phyloP scores from a whole-genome alignment of 2,113 vertebrate genomes.

The Leptobrachium leishanense region DNA sequence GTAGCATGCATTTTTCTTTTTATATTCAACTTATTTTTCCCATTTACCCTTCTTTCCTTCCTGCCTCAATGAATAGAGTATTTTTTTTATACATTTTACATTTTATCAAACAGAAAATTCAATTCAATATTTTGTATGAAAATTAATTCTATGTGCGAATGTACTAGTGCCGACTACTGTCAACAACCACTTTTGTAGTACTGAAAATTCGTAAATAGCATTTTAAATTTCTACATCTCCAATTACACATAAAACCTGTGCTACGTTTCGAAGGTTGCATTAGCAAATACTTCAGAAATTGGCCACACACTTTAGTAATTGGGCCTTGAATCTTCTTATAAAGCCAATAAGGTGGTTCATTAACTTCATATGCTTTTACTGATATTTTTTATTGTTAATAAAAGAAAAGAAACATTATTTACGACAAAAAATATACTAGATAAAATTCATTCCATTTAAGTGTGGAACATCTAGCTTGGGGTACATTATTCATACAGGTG shows the following conservation, averaged over 20 bases:
- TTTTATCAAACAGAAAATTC: constrained; percentile 26
- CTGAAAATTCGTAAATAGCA: neutral
- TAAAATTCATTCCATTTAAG: too few species aligned
- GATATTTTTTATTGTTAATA: too few species aligned
- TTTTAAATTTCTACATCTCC: neutral
- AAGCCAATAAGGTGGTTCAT: too few species aligned
- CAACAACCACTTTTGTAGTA: constrained; percentile 22
- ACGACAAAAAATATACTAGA: too few species aligned
- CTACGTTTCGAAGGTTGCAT: neutral
- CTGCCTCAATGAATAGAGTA: constrained; percentile 25
- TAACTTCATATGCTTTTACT: too few species aligned
- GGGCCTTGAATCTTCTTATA: neutral
- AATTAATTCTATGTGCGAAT: constrained; percentile 2
- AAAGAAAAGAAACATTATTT: too few species aligned
- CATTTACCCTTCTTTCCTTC: constrained; percentile 2
- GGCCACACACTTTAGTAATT: neutral
- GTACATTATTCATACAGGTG: too few species aligned
- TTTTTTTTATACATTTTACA: constrained; percentile 20
- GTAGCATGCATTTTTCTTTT: constrained; percentile 45
- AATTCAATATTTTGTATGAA: constrained; percentile 17
- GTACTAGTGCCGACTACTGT: constrained; percentile 16
- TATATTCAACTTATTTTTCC: constrained; percentile 37
- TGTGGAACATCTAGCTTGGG: too few species aligned
- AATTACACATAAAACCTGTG: neutral
- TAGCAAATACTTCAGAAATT: neutral